phyloP scores from a whole-genome alignment of 2,888 invertebrate species.

The Acanthosepion esculentum region DNA sequence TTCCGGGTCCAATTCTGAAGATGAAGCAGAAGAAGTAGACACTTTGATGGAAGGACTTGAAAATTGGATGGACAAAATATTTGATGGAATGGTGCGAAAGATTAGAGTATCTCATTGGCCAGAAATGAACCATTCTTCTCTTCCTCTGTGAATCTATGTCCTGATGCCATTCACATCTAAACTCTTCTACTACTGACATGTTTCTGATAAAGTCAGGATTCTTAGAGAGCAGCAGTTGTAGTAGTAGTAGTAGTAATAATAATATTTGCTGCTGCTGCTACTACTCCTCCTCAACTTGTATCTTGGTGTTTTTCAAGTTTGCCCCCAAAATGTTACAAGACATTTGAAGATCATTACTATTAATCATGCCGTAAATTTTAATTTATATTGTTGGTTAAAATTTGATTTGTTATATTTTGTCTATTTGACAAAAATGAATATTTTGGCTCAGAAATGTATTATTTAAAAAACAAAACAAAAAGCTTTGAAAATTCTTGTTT shows the following conservation, averaged over 20 bases:
- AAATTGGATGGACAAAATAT: conserved; percentile 96
- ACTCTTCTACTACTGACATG: not conserved
- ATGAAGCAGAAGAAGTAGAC: conserved; percentile 49
- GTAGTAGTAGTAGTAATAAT: too few relatives aligned
- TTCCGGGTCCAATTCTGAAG: not conserved
- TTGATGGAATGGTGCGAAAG: conserved; percentile 95
- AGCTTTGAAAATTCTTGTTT: not conserved
- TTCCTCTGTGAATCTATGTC: not conserved
- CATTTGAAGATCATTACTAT: too few relatives aligned
- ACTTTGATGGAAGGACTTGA: conserved; percentile 84
- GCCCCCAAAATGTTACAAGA: too few relatives aligned
- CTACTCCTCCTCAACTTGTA: too few relatives aligned
- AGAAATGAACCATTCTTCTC: conserved; percentile 56
- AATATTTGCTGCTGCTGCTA: too few relatives aligned
- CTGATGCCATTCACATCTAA: not conserved
- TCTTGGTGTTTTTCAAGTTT: too few relatives aligned
- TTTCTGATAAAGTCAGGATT: not conserved
- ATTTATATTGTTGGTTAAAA: too few relatives aligned
- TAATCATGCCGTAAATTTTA: too few relatives aligned
- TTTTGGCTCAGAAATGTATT: too few relatives aligned
- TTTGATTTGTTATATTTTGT: too few relatives aligned
- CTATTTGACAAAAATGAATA: too few relatives aligned
- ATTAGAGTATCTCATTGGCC: conserved; percentile 99
- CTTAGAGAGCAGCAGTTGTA: not conserved
- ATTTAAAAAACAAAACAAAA: not conserved